These are phyloP conservation scores for Hetaerina americana DNA, from an alignment of 1,140 invertebrate genomes.

Conservation along the genomic window DNA sequence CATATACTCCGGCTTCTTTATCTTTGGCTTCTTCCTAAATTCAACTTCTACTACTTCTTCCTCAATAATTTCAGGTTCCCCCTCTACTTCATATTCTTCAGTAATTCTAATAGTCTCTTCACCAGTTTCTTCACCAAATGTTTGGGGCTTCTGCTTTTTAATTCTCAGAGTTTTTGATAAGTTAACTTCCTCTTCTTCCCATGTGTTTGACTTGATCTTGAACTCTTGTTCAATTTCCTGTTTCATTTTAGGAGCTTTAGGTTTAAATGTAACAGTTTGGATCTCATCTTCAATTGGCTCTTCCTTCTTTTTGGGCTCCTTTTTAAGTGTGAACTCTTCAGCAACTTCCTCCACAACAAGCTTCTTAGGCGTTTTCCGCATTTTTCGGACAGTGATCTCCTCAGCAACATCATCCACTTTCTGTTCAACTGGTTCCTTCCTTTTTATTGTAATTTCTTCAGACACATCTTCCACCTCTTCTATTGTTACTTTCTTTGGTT, in stretches of 20 bases:
- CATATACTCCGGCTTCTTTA: slow-evolving; percentile 26
- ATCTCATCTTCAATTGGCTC: slow-evolving; percentile 49
- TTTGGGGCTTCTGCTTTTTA: slow-evolving; percentile 50
- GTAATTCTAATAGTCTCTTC: slow-evolving; percentile 50
- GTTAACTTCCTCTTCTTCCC: slow-evolving; percentile 73
- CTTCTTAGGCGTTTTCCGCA: slow-evolving; percentile 20
- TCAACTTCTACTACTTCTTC: slow-evolving; percentile 22
- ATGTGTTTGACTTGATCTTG: slow-evolving; percentile 66
- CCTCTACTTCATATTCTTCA: slow-evolving; percentile 31
- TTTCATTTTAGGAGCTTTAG: slow-evolving; percentile 46
- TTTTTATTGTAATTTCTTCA: slow-evolving; percentile 16
- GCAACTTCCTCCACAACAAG: slow-evolving; percentile 21
- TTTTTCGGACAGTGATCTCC: slow-evolving; percentile 25
- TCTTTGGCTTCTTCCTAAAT: slow-evolving; percentile 13
- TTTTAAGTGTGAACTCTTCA: slow-evolving; percentile 34
- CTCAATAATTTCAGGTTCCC: slow-evolving; percentile 29
- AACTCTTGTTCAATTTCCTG: slow-evolving; percentile 78
- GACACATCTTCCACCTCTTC: slow-evolving; percentile 11
- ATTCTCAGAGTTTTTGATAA: slow-evolving; percentile 68
- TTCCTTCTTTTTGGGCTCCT: slow-evolving; percentile 29
- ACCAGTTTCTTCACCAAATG: slow-evolving; percentile 55
- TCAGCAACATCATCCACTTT: slow-evolving; percentile 27
- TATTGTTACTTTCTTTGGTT: background rate
- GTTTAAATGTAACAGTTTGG: slow-evolving; percentile 55
- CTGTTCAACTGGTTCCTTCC: slow-evolving; percentile 18